Base-by-base conservation (phyloP, 1,140 invertebrate species). In the Drosophila ogumai region DNA sequence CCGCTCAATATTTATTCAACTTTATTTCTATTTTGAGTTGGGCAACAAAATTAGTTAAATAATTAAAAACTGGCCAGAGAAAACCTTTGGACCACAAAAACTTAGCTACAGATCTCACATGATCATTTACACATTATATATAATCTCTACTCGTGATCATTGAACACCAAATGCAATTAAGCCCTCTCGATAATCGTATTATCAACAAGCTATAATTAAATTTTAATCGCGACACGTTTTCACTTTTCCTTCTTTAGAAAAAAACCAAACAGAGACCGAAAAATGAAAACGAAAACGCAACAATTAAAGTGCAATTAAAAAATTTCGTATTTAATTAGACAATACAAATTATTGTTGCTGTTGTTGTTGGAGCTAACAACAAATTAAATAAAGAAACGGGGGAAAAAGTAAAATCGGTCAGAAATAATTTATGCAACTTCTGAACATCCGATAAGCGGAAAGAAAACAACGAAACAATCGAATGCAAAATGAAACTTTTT, bases 281-380 rank as follows among this genome's bases (percentile, higher is more conserved):
- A 77, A 78, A 57, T 73, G 52, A 68, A 79, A 63, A 77, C 52
- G 49, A 68, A 87, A 87, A 68, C 57, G 28, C 47, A 84, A 58
- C 76, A 88, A 88, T 88, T 87, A 87, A 84, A 84, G 59, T 49
- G 61, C 73, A 88, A 88, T 88, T 88, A 90, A 84, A 87, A 87
- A 64, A 44, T 74, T 80, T 80, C 49, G n/a, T 66, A 75, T 59
- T 79, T 69, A 80, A 73, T 77, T 69, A 67, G 31, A 57, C 61
- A 47, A 34, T 46, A 46, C 34, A 7, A 41, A 46, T 32, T 58
- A 46, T 72, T 60, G 40, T 57, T 50, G 25, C 58, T 80, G 36
- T 40, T 44, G 34, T 68, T 66, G 40, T 65, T 32, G 17, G 3
- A 55, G 60, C 32, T 19, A 38, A 38, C 19, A 79, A 67, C 46